Evolutionary conservation across 2,797 vertebrate species (phyloP), one percentile per base, ranked within the genome.

Genomic region (Champsocephalus gunnari): DNA sequence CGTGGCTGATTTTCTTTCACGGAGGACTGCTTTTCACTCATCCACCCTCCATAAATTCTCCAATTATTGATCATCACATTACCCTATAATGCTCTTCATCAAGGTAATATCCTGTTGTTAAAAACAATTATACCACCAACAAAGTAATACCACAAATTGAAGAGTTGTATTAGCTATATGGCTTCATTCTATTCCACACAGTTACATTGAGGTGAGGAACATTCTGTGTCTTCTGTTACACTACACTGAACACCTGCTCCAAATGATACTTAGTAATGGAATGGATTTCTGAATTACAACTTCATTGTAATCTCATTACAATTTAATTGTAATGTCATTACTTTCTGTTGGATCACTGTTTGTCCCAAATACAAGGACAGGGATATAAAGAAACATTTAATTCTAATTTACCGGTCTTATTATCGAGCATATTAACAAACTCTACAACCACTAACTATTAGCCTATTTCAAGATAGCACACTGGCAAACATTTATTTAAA

Each of bases 31-130:
- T 81, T 91, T 88, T 84, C 81, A 87, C 74, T 92, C 78, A 79
- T 87, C 70, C 82, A 89, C 89, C 79, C 90, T 88, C 82, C 82
- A 86, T 93, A 88, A 91, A 88, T 82, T 89, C 81, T 79, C 71
- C 71, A 80, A 80, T 92, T 89, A 84, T 85, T 80, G 82, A 86
- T 82, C 80, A 81, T 92, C 88, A 84, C 89, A 88, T 88, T 88
- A 82, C 45, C 79, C 38, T 41, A 51, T 66, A 87, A 80, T 78
- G 78, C 54, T 84, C 48, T 80, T 85, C 86, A 90, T 90, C 90
- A 88, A 73, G 73, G 71, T 78, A 73, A 84, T 77, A 74, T 86
- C 75, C 76, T 69, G 77, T 86, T 89, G 82, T 87, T 84, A 75
- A 77, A 81, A 85, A 82, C 80, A 69, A 80, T 88, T 72, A 49